These are phyloP conservation scores for Stomatorhinus walkeri DNA, from an alignment of 2,797 vertebrate species.

Conservation along the genomic window DNA sequence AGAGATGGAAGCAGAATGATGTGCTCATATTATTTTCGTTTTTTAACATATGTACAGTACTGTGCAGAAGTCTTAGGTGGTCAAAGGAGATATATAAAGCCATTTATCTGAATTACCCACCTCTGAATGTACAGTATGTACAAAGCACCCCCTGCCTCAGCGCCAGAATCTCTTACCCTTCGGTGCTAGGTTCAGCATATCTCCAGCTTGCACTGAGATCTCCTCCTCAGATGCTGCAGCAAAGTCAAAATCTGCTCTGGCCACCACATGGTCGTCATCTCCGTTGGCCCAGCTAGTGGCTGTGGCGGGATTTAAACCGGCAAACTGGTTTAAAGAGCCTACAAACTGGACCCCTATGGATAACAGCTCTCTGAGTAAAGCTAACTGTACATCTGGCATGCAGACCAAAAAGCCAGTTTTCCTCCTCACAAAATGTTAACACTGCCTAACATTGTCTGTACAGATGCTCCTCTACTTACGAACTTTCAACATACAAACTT, in stretches of 20 bases:
- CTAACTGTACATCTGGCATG: neutral
- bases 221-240: constrained; percentile 82
- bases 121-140: neutral
- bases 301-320: constrained; percentile 32
- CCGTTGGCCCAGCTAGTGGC: constrained; percentile 82
- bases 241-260: constrained; percentile 90
- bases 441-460: neutral
- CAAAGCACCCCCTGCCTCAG: neutral
- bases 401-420: neutral
- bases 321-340: neutral
- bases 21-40: neutral
- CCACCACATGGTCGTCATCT: constrained; percentile 91
- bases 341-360: neutral
- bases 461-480: neutral
- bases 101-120: neutral
- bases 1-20: neutral
- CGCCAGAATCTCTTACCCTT: constrained; percentile 67
- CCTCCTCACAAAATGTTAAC: neutral
- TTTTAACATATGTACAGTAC: neutral
- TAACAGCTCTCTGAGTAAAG: neutral
- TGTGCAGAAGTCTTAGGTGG: neutral
- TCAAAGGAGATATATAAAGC: neutral
- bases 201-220: constrained; percentile 81
- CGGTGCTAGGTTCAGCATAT: constrained; percentile 87
- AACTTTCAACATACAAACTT: neutral